These are phyloP conservation scores for Leucoma salicis DNA, from an alignment of 2,888 invertebrate species.

Conservation along the genomic window DNA sequence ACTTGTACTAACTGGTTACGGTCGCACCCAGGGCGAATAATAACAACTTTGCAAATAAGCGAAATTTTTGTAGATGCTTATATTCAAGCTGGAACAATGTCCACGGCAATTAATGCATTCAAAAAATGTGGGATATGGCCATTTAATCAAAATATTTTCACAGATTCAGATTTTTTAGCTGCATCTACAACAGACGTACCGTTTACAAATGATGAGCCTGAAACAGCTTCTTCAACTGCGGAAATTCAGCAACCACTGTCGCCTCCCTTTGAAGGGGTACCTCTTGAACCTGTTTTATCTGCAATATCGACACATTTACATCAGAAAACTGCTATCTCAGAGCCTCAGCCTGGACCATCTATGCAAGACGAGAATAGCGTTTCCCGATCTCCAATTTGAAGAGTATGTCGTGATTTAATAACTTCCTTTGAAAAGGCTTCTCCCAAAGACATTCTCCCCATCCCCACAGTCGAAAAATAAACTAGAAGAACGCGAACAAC, in stretches of 20 bases:
- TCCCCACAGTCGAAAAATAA: slow-evolving; percentile 14
- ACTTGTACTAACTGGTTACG: too few relatives aligned
- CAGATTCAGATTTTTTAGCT: slow-evolving; percentile 27
- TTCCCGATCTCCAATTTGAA: not conserved
- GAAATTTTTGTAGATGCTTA: slow-evolving; percentile 34
- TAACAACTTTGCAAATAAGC: slow-evolving; percentile 29
- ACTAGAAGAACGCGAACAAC: slow-evolving; percentile 11
- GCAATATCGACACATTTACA: not conserved
- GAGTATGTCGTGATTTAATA: slow-evolving; percentile 1
- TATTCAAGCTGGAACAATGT: slow-evolving; percentile 29
- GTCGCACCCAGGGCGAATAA: too few relatives aligned
- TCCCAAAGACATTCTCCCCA: not conserved
- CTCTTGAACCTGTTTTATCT: not conserved
- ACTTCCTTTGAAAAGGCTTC: not conserved
- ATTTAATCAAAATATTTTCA: slow-evolving; percentile 25
- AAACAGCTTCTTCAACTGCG: not conserved
- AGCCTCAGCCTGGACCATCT: slow-evolving; percentile 1
- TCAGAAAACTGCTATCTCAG: not conserved
- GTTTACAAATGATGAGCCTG: slow-evolving; percentile 4
- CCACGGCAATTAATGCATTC: slow-evolving; percentile 29
- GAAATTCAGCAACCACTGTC: not conserved
- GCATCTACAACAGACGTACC: slow-evolving; percentile 25
- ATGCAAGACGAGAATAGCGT: too few relatives aligned
- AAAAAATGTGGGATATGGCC: slow-evolving; percentile 30
- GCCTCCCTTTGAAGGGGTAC: not conserved